Evolutionary conservation across 2,797 vertebrate genomes (phyloP), one percentile per base, ranked within the genome.

Genomic region (Erethizon dorsatum): DNA sequence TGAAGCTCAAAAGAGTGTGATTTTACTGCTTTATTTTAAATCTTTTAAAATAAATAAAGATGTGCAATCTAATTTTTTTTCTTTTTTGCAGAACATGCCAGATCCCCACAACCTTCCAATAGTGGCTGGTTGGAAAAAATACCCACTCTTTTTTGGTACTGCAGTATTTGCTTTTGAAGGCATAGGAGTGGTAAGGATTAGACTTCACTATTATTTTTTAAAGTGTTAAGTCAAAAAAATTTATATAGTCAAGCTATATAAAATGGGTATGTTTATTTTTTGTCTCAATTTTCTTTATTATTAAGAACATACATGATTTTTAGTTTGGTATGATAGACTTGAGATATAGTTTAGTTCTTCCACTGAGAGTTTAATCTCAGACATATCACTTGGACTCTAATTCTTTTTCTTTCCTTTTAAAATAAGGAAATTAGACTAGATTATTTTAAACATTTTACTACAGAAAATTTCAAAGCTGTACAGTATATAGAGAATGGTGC

Each of bases 111-210:
- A 98, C 33, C 98, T 99, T 73, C 99, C 99, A 14, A 94, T 98
- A 73, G 95, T 98, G 45, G 99, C 98, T 91, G 98, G 98, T 28
- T 99, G 99, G 99, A 99, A 98, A 94, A 99, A 98, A 94, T 99
- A 99, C 63, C 99, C 99, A 0, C 98, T 99, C 41, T 99, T 99
- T 98, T 99, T 99, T 97, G 99, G 99, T 65, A 99, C 99, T 5
- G 99, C 99, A 71, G 98, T 99, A 90, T 99, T 99, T 98, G 99
- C 99, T 93, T 99, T 99, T 97, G 99, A 99, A 98, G 99, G 99
- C 93, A 99, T 99, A 0, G 99, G 99, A 97, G 99, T 99, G 99
- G 99, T 99, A 98, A 99, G 99, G 95, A 83, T 56, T 94, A 31
- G 26, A 89, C 33, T 90, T 85, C 87, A 56, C 83, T 95, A 73